Conservation (phyloP, 2,888 invertebrate species). For the Rhingia campestris region DNA sequence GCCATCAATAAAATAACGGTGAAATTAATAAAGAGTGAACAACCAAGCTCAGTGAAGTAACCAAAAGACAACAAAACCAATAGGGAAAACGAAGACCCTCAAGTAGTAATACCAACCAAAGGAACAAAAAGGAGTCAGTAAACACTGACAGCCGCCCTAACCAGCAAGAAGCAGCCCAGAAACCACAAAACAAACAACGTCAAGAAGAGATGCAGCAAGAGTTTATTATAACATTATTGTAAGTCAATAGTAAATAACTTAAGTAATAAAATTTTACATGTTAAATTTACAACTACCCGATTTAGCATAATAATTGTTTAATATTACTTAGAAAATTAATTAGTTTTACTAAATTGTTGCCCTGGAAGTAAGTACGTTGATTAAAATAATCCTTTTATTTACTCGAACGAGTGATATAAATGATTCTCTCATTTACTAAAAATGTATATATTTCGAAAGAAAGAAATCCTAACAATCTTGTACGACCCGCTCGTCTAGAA, state of each 20-base stretch:
- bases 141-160: too few relatives aligned
- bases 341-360: not conserved
- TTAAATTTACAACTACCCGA: not conserved
- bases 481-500: conserved; percentile 22
- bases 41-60: too few relatives aligned
- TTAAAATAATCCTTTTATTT: not conserved
- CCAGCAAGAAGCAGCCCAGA: conserved; percentile 3
- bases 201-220: not conserved
- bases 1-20: not conserved
- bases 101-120: too few relatives aligned
- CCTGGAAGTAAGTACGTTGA: not conserved
- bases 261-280: not conserved
- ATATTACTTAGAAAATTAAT: not conserved
- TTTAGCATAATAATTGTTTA: not conserved
- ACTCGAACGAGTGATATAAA: conserved; percentile 12
- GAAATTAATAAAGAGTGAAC: conserved; percentile 1
- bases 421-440: conserved; percentile 15
- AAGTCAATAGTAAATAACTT: conserved; percentile 12
- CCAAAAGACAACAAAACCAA: too few relatives aligned
- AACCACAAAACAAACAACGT: not conserved
- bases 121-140: too few relatives aligned
- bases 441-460: not conserved
- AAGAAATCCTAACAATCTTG: conserved; percentile 5
- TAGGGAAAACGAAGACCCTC: too few relatives aligned
- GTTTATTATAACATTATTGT: conserved; percentile 3